Percentiles rank a stretch among this genome's conserved stretches.
phyloP scores from a whole-genome alignment of 2,888 invertebrate genomes.

The Himalopsyche anomala region DNA sequence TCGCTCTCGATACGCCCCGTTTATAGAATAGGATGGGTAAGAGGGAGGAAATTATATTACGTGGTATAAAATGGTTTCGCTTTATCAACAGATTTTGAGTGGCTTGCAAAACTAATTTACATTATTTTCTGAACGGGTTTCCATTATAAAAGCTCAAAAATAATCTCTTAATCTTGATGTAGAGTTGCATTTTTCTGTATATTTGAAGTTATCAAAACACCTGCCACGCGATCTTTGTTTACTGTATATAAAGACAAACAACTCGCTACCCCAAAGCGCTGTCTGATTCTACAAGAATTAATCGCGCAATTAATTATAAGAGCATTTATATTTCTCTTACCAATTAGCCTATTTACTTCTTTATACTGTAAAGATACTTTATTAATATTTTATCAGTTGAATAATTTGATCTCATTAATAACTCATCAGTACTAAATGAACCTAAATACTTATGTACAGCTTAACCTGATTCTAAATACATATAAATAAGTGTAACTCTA shows the following conservation, averaged over 20 bases:
- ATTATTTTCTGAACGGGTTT: not conserved
- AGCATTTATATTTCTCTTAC: slow-evolving; percentile 57
- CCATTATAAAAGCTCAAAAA: not conserved
- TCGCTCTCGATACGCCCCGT: too few relatives aligned
- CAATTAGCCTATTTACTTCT: slow-evolving; percentile 46
- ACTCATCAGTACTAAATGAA: not conserved
- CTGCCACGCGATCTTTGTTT: slow-evolving; percentile 30
- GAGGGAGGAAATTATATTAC: too few relatives aligned
- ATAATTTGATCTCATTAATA: not conserved
- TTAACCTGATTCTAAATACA: too few relatives aligned
- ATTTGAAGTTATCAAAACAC: slow-evolving; percentile 18
- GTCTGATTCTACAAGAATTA: slow-evolving; percentile 44
- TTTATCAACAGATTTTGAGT: not conserved
- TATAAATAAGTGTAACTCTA: too few relatives aligned
- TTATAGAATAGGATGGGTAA: too few relatives aligned
- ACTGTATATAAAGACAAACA: slow-evolving; percentile 39
- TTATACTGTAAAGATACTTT: not conserved
- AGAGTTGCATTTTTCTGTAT: not conserved
- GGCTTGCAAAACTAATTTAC: not conserved
- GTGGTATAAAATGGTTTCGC: not conserved
- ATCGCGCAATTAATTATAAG: slow-evolving; percentile 58
- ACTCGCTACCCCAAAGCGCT: not conserved
- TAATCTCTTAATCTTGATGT: not conserved
- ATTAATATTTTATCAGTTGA: not conserved
- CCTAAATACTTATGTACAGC: too few relatives aligned